These are phyloP conservation scores for Hofmannophila pseudospretella DNA, from an alignment of 2,888 invertebrate species.

Conservation along the genomic window DNA sequence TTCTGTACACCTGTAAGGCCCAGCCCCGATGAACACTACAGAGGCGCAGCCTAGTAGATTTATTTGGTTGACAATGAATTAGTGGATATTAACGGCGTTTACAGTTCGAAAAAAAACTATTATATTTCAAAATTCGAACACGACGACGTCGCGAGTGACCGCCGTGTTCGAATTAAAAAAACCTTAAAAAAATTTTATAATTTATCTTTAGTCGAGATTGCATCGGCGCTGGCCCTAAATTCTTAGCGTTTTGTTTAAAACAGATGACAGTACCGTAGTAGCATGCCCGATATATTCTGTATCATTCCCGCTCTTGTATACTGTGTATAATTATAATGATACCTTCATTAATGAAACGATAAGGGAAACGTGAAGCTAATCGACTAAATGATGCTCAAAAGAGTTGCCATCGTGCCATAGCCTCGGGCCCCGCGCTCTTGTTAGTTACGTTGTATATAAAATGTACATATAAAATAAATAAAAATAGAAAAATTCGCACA, in stretches of 20 bases:
- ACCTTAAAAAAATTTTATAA: too few species aligned
- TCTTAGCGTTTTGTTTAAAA: slow-evolving; percentile 10
- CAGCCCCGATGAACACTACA: too few species aligned
- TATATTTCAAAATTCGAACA: too few species aligned
- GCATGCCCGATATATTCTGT: slow-evolving; percentile 49
- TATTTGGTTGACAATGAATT: too few species aligned
- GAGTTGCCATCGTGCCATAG: slow-evolving; percentile 42
- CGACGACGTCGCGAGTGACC: too few species aligned
- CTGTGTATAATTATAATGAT: slow-evolving; percentile 59
- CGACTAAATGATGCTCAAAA: slow-evolving; percentile 55
- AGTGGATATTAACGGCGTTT: too few species aligned
- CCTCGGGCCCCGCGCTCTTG: slow-evolving; percentile 40
- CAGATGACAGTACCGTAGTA: slow-evolving; percentile 39
- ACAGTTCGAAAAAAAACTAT: too few species aligned
- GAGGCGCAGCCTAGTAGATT: too few species aligned
- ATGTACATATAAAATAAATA: slow-evolving; percentile 73
- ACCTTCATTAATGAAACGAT: slow-evolving; percentile 45
- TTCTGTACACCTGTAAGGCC: too few species aligned
- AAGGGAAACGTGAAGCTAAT: slow-evolving; percentile 27
- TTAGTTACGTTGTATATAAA: slow-evolving; percentile 70
- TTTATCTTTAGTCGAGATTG: too few species aligned
- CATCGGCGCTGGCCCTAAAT: too few species aligned
- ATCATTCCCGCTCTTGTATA: slow-evolving; percentile 63
- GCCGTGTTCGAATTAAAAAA: too few species aligned
- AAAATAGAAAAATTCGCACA: slow-evolving; percentile 53